A percentile compares a stretch with the other conserved stretches of the same genome.
Evolutionary conservation across 2,797 vertebrate species (phyloP).

Genomic region (Centropyge bicolor): DNA sequence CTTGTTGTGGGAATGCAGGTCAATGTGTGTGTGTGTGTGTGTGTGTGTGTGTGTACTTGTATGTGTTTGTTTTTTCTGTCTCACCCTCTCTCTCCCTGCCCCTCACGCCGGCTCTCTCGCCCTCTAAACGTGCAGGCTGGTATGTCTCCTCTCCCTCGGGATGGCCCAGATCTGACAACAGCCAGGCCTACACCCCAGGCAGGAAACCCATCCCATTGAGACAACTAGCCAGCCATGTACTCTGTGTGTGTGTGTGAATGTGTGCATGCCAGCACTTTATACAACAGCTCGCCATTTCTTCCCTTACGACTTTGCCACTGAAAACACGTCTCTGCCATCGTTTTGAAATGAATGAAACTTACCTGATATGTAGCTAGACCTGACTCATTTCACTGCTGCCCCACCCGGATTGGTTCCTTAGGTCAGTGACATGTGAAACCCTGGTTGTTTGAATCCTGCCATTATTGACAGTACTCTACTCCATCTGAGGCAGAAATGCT

Average conservation of each 20-base stretch:
- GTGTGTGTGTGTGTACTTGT: not conserved
- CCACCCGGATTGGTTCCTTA: no score
- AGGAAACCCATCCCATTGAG: slow-evolving; percentile 78
- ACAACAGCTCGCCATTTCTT: not conserved
- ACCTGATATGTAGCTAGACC: no score
- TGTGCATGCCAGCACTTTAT: slow-evolving; percentile 10
- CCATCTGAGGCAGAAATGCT: no score
- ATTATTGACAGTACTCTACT: no score
- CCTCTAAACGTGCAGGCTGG: slow-evolving; percentile 56
- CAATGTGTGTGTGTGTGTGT: not conserved
- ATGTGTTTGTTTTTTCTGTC: not conserved
- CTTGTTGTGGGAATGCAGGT: slow-evolving; percentile 15
- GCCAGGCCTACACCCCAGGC: slow-evolving; percentile 67
- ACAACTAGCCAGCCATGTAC: slow-evolving; percentile 5
- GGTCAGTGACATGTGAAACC: no score
- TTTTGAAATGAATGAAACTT: no score
- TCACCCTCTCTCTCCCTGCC: not conserved
- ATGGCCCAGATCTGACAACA: slow-evolving; percentile 78
- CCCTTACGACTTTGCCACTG: no score
- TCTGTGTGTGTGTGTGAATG: slow-evolving; percentile 13
- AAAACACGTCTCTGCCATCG: no score
- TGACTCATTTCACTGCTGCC: no score
- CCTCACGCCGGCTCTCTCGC: slow-evolving; percentile 15
- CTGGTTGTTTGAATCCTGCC: no score
- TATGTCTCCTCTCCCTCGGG: slow-evolving; percentile 66